Evolutionary conservation across 2,113 vertebrate genomes (phyloP), one percentile per base, ranked within the genome.

Genomic region (Corythornis vintsioides): DNA sequence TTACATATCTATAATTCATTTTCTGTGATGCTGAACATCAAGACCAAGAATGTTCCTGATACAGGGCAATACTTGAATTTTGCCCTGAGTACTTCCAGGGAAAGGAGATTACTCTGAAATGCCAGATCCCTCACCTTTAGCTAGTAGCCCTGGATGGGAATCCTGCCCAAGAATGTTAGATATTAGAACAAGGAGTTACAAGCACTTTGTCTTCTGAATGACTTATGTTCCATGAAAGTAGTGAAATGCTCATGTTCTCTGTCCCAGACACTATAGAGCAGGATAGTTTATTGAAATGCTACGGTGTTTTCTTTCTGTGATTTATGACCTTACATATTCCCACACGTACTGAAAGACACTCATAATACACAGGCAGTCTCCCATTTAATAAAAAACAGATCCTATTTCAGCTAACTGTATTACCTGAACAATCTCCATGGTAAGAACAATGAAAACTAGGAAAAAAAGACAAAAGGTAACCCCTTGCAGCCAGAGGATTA

Each of bases 231-330:
- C 79, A 74, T 38, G 79, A 43, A 83, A 75, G 76, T 1, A 94
- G 53, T 42, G 60, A 86, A 95, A 91, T 1, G 6, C 65, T 92
- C 79, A 86, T 94, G 95, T 91, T 96, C 79, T 93, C 91, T 92
- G 76, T 95, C 95, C 79, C 89, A 91, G 82, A 93, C 96, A 93
- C 95, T 91, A 75, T 2, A 60, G 43, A 72, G 81, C 85, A 88
- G 76, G 65, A 88, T 89, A 79, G 56, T 96, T 94, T 93, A 93
- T 53, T 95, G 95, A 94, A 90, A 89, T 16, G 25, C 45, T 81
- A 53, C 0, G 0, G 57, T 65, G 74, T 83, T 94, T 94, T 86
- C 73, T 64, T 92, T 89, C 79, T 65, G 35, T 89, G 83, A 95
- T 93, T 93, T 95, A 96, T 74, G 64, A 57, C 71, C 83, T 74